Percentiles rank a stretch among this genome's conserved stretches.
Evolutionary conservation across 2,797 vertebrate genomes (phyloP).

Genomic region (Labroides dimidiatus): DNA sequence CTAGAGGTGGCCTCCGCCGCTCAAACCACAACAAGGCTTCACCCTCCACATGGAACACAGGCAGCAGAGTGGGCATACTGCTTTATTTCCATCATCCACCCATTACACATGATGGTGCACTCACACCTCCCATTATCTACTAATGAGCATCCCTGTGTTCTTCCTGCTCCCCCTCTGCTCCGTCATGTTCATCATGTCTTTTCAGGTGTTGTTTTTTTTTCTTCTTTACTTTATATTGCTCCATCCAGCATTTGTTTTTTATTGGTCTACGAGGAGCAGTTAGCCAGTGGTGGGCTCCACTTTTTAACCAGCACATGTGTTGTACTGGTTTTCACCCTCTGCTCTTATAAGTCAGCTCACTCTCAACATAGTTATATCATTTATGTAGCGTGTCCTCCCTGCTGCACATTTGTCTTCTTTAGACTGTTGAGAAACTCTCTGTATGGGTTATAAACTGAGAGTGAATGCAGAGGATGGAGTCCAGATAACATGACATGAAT

Average conservation of each 20-base stretch:
- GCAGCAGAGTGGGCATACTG: slow-evolving; percentile 63
- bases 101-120: slow-evolving; percentile 58
- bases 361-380: slow-evolving; percentile 62
- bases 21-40: slow-evolving; percentile 79
- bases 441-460: neutral
- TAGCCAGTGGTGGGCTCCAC: slow-evolving; percentile 74
- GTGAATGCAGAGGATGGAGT: neutral
- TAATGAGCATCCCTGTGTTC: slow-evolving; percentile 68
- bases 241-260: slow-evolving; percentile 80
- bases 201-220: slow-evolving; percentile 31
- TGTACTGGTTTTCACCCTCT: slow-evolving; percentile 64
- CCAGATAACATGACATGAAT: neutral
- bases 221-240: slow-evolving; percentile 65
- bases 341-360: slow-evolving; percentile 60
- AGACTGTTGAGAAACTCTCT: slow-evolving; percentile 9
- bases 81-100: slow-evolving; percentile 56
- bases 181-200: slow-evolving; percentile 54
- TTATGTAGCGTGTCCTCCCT: slow-evolving; percentile 54
- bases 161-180: slow-evolving; percentile 39
- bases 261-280: slow-evolving; percentile 80
- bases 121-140: slow-evolving; percentile 70
- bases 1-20: slow-evolving; percentile 78
- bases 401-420: slow-evolving; percentile 37
- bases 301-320: slow-evolving; percentile 77
- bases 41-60: slow-evolving; percentile 67